Evolutionary conservation across 2,113 vertebrate species (phyloP).

Genomic region (Ibidorhyncha struthersii): DNA sequence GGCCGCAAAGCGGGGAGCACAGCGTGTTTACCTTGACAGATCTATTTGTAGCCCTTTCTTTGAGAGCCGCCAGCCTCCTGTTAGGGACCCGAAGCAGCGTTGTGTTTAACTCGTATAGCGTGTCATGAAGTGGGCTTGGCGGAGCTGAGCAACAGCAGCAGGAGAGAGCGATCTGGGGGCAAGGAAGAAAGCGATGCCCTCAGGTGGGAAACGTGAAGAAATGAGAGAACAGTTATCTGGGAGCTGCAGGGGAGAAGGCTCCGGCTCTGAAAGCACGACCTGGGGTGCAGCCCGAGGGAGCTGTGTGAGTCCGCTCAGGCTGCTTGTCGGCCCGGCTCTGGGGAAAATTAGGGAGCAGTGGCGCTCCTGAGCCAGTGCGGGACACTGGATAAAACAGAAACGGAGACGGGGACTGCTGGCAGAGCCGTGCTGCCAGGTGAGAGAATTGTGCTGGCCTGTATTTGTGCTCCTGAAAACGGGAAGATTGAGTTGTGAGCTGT

Average conservation of each 20-base stretch:
- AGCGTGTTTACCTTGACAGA: background rate
- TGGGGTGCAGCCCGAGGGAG: background rate
- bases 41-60: background rate
- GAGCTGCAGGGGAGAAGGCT: background rate
- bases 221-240: background rate
- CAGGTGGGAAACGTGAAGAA: background rate
- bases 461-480: background rate
- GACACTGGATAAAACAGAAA: background rate
- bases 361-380: background rate
- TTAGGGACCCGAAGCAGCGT: background rate
- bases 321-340: background rate
- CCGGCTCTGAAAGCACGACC: background rate
- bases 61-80: background rate
- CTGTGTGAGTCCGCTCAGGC: background rate
- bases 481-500: background rate
- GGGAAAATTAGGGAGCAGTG: background rate
- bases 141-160: background rate
- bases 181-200: background rate
- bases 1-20: background rate
- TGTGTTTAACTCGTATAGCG: background rate
- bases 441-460: background rate
- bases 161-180: background rate
- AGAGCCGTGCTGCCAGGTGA: background rate
- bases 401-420: background rate
- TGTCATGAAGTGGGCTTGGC: background rate